Conservation (phyloP, 2,113 vertebrate genomes). For the Chrysemys picta region DNA sequence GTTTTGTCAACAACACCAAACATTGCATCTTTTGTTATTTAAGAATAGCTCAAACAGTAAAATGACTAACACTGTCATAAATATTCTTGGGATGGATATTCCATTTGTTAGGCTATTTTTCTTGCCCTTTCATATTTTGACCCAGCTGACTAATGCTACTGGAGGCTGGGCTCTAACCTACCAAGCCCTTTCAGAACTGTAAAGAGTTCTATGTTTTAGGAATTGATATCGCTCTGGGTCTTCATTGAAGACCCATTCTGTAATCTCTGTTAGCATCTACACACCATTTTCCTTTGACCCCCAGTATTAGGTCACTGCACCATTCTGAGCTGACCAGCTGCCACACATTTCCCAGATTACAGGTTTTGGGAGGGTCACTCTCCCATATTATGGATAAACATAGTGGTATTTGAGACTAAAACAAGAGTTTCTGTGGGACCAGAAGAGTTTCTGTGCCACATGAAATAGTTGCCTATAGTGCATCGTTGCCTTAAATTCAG, state of each 20-base stretch:
- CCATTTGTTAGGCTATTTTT: background rate
- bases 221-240: background rate
- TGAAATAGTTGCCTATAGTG: slow-evolving; percentile 47
- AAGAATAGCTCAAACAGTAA: background rate
- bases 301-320: background rate
- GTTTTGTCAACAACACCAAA: background rate
- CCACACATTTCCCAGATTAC: background rate
- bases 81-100: background rate
- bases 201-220: background rate
- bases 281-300: background rate
- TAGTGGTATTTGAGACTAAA: slow-evolving; percentile 25
- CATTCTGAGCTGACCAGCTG: background rate
- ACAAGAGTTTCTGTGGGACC: slow-evolving; percentile 53
- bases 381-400: background rate
- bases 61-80: background rate
- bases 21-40: background rate
- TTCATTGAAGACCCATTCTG: background rate
- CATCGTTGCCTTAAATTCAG: slow-evolving; percentile 53
- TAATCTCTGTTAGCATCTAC: background rate
- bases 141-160: background rate
- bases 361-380: slow-evolving; percentile 13
- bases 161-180: fast-evolving
- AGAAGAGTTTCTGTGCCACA: slow-evolving; percentile 15
- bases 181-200: background rate
- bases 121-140: background rate